Conservation (phyloP, 2,113 vertebrate species). For the Entomyzon cyanotis region DNA sequence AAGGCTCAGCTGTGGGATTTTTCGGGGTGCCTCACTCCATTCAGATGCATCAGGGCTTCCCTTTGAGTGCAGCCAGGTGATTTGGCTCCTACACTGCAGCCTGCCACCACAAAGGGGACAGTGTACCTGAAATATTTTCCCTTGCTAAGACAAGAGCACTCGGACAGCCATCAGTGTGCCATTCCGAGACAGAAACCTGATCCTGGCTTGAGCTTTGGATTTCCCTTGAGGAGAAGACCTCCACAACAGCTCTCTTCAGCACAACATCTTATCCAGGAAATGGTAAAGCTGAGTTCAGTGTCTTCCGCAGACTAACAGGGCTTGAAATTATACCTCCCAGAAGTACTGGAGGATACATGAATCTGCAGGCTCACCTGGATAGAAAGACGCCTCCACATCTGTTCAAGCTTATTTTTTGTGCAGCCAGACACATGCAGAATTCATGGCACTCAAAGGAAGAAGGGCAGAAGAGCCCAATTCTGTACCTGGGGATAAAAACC, state of each 20-base stretch:
- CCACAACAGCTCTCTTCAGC: neutral
- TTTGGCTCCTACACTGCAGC: neutral
- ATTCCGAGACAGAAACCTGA: neutral
- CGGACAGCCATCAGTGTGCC: fast-evolving
- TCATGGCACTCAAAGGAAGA: neutral
- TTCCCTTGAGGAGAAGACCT: neutral
- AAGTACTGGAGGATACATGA: neutral
- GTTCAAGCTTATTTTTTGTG: neutral
- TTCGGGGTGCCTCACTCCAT: fast-evolving
- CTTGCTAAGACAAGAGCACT: neutral
- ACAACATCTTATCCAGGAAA: neutral
- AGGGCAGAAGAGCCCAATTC: neutral
- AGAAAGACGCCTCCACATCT: neutral
- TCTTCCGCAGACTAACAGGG: neutral
- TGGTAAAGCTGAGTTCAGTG: neutral
- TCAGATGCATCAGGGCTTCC: neutral
- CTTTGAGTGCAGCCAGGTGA: neutral
- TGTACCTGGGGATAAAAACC: neutral
- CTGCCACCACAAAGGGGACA: neutral
- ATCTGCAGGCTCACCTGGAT: neutral
- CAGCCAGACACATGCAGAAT: neutral
- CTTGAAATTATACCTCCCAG: neutral
- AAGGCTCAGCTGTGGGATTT: neutral
- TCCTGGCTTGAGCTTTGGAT: neutral
- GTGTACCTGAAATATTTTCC: neutral